These are phyloP conservation scores for Epizoanthus rinbou DNA, from an alignment of 92 coral and sea anemone species.

Conservation along the genomic window DNA sequence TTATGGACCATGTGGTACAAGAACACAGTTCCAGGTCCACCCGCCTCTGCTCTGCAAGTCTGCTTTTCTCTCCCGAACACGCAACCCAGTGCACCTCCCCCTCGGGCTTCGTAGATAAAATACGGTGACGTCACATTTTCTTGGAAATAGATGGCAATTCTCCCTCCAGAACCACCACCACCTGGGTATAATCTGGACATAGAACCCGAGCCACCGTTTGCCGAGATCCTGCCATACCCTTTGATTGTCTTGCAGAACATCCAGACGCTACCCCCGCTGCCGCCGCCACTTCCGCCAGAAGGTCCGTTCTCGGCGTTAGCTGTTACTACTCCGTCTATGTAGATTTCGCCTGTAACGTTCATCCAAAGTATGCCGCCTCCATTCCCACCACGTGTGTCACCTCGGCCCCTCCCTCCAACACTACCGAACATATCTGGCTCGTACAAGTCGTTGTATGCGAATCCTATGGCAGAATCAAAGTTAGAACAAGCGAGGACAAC, in stretches of 20 bases:
- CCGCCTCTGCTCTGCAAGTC: constrained; percentile 67
- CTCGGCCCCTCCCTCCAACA: constrained; percentile 59
- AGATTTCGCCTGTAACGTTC: constrained; percentile 67
- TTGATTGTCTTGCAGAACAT: constrained; percentile 65
- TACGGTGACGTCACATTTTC: constrained; percentile 66
- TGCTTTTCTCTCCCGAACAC: constrained; percentile 36
- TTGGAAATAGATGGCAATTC: constrained; percentile 72
- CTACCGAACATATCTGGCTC: constrained; percentile 76
- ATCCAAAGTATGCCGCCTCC: constrained; percentile 78
- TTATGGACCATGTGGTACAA: constrained; percentile 70
- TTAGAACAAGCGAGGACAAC: too few species aligned
- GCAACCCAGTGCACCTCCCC: constrained; percentile 70
- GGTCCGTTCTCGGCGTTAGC: constrained; percentile 69
- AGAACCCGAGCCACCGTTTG: constrained; percentile 69
- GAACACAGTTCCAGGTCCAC: constrained; percentile 81
- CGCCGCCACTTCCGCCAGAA: constrained; percentile 67
- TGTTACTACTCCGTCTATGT: constrained; percentile 66
- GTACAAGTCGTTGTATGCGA: constrained; percentile 69
- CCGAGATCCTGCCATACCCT: constrained; percentile 71
- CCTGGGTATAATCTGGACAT: constrained; percentile 46
- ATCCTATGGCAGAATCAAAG: constrained; percentile 27
- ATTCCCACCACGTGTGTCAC: constrained; percentile 64
- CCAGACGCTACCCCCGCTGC: constrained; percentile 83
- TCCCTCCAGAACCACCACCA: constrained; percentile 80
- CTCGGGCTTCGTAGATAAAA: constrained; percentile 73